Evolutionary conservation across 2,888 invertebrate species (phyloP).

Genomic region (Melipona bicolor): DNA sequence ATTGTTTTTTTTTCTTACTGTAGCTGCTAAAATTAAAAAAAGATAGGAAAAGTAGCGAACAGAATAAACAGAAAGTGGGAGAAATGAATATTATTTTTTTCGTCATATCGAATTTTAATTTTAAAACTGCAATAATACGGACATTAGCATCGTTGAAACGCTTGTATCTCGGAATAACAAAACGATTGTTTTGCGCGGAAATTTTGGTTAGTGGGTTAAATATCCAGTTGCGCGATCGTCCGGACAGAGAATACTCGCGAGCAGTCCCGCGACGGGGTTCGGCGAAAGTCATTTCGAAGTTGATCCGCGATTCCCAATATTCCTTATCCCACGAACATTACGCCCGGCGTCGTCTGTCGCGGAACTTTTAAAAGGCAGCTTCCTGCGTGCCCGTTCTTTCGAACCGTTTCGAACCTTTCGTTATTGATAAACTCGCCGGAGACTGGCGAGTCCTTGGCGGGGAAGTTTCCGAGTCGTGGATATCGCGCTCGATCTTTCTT

Average conservation of each 20-base stretch:
- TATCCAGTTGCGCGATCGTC: background rate
- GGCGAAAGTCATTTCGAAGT: constrained; percentile 31
- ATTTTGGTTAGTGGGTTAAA: too few relatives aligned
- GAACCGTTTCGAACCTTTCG: constrained; percentile 27
- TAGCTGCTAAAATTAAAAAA: too few relatives aligned
- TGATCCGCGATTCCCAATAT: constrained; percentile 47
- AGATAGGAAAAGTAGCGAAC: too few relatives aligned
- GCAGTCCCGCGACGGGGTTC: constrained; percentile 9
- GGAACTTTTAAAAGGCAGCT: constrained; percentile 60
- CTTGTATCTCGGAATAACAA: too few relatives aligned
- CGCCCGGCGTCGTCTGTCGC: constrained; percentile 33
- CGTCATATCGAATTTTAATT: too few relatives aligned
- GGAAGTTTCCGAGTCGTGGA: constrained; percentile 35
- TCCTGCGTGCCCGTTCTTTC: constrained; percentile 15
- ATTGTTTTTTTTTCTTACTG: too few relatives aligned
- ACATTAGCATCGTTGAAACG: too few relatives aligned
- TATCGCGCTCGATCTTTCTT: constrained; percentile 19
- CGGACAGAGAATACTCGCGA: background rate
- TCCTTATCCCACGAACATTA: constrained; percentile 43
- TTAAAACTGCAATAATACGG: too few relatives aligned
- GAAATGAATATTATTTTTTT: too few relatives aligned
- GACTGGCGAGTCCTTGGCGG: background rate
- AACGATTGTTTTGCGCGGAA: background rate
- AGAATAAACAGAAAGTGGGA: too few relatives aligned
- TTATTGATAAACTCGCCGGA: constrained; percentile 60